phyloP scores from a whole-genome alignment of 2,797 vertebrate species.

The Steatocranus sp. region DNA sequence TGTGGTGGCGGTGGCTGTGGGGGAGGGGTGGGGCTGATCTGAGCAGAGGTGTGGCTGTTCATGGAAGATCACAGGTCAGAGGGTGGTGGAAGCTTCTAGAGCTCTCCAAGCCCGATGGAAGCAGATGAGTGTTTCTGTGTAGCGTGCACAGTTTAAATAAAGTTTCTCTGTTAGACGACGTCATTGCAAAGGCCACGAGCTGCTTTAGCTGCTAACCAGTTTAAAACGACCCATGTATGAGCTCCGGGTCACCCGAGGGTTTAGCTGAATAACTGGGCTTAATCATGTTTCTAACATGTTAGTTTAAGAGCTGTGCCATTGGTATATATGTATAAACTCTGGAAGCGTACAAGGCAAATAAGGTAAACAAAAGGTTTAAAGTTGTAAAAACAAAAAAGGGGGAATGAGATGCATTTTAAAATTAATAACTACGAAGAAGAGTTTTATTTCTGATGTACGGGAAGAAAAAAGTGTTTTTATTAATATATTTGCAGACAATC shows the following conservation, averaged over 20 bases:
- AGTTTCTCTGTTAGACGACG: not conserved
- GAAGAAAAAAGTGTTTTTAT: not conserved
- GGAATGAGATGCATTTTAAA: not conserved
- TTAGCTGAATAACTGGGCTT: not conserved
- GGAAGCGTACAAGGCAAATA: not conserved
- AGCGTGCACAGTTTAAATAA: not conserved
- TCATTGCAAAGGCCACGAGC: not conserved
- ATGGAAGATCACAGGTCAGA: conserved; percentile 51
- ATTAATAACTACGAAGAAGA: not conserved
- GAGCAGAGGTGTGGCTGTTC: conserved; percentile 2
- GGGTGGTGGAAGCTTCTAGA: conserved; percentile 23
- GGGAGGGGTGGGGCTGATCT: not conserved
- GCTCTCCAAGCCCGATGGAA: conserved; percentile 28
- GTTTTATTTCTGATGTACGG: fast-evolving
- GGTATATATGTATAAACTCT: not conserved
- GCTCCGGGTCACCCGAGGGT: not conserved
- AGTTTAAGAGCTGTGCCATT: not conserved
- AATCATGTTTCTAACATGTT: not conserved
- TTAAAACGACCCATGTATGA: fast-evolving
- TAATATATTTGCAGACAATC: not conserved
- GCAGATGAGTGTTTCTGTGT: not conserved
- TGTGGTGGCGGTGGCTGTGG: not conserved
- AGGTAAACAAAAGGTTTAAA: not conserved
- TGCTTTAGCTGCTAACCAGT: not conserved
- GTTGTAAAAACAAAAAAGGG: not conserved